Percentiles rank a stretch among this genome's conserved stretches.
Conservation (phyloP, 2,113 vertebrate genomes). For the Gulo gulo region DNA sequence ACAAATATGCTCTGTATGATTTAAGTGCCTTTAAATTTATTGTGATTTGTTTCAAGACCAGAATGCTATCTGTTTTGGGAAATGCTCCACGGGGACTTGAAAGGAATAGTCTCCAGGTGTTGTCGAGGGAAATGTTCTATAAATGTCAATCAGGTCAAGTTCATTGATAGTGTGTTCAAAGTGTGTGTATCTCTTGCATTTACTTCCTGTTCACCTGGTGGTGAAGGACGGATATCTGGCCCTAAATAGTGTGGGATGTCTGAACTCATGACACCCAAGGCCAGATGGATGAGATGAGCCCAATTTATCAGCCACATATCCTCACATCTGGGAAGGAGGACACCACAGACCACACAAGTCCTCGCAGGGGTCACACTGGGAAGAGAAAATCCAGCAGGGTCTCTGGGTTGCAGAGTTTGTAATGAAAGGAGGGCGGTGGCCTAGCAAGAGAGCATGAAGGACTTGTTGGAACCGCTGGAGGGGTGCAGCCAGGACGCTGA, state of each 20-base stretch:
- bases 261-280: neutral
- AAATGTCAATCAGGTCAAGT: neutral
- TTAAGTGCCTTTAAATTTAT: neutral
- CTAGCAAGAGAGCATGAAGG: neutral
- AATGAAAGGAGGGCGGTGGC: neutral
- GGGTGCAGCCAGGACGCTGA: too few relatives aligned
- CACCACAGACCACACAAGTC: neutral
- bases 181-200: neutral
- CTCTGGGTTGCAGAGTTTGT: neutral
- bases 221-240: neutral
- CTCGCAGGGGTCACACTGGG: neutral
- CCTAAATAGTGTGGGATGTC: neutral
- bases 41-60: neutral
- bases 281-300: neutral
- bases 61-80: neutral
- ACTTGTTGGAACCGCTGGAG: neutral
- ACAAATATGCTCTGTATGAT: neutral
- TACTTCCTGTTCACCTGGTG: neutral
- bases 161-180: neutral
- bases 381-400: neutral
- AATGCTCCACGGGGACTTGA: neutral
- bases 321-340: neutral
- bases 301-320: neutral
- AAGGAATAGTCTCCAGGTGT: neutral
- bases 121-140: neutral